Conservation (phyloP, 1,140 invertebrate species). For the Drosophila ogumai region DNA sequence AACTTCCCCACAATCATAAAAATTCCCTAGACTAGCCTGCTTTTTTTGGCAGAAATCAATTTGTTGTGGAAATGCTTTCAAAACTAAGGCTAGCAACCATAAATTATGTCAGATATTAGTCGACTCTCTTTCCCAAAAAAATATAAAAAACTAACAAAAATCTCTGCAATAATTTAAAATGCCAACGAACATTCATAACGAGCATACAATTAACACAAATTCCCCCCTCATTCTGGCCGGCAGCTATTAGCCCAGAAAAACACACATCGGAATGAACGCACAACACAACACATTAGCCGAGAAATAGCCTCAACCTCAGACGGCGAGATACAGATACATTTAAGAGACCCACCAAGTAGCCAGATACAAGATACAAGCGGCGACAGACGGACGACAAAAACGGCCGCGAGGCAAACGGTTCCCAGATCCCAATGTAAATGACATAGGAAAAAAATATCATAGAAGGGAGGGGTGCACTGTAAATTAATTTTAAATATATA, state of each 20-base stretch:
- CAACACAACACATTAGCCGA: slow-evolving; percentile 61
- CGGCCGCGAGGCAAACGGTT: slow-evolving; percentile 68
- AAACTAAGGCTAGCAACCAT: neutral
- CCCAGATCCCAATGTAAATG: slow-evolving; percentile 58
- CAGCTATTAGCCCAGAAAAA: slow-evolving; percentile 79
- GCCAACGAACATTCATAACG: slow-evolving; percentile 65
- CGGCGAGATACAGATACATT: slow-evolving; percentile 40
- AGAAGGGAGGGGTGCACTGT: neutral
- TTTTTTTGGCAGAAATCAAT: slow-evolving; percentile 12
- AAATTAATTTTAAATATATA: neutral
- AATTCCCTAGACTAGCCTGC: neutral
- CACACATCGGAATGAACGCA: slow-evolving; percentile 54
- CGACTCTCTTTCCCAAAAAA: neutral
- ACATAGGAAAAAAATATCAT: slow-evolving; percentile 14
- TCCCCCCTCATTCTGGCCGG: slow-evolving; percentile 34
- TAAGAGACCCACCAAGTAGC: slow-evolving; percentile 73
- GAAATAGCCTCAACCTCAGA: slow-evolving; percentile 10
- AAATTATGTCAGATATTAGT: slow-evolving; percentile 16
- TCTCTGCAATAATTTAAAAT: slow-evolving; percentile 43
- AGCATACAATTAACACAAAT: slow-evolving; percentile 66
- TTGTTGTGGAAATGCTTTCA: neutral
- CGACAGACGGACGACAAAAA: slow-evolving; percentile 53
- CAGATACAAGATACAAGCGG: slow-evolving; percentile 59
- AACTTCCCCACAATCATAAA: neutral
- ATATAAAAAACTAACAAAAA: neutral